Evolutionary conservation across 2,113 vertebrate species (phyloP), one percentile per base, ranked within the genome.

Genomic region (Brachionichthys hirsutus): DNA sequence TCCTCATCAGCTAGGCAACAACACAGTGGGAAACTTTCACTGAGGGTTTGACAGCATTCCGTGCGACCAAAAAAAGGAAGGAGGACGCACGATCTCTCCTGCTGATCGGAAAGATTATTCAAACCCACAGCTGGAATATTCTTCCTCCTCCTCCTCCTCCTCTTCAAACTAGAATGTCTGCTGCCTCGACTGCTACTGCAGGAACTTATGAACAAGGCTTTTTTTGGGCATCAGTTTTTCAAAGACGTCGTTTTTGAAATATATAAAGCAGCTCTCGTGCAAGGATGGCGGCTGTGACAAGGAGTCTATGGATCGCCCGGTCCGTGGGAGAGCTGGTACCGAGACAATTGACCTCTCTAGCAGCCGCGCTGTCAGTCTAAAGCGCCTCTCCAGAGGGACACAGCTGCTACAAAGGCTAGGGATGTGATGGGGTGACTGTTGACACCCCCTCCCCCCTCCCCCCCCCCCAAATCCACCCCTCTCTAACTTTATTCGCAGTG

Each of bases 391-490:
- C 40, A 0, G 69, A 75, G 69, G 68, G 73, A 50, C 74, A 54
- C 78, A 75, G 82, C 75, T 78, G 77, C 73, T 66, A 59, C 81
- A 63, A 73, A n/a, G n/a, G 75, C 69, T 70, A 66, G 46, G 87
- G 85, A 89, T 87, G 85, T 87, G 86, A 86, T 88, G 85, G 82
- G 91, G 90, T 94, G 87, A 88, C 81, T 89, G 83, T 45, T 72
- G 66, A 77, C 71, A 57, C 49, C 77, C 82, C 73, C 67, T 22
- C 22, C 66, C 51, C 80, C 73, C 62, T 67, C 55, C 77, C n/a
- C n/a, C n/a, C n/a, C n/a, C n/a, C n/a, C n/a, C n/a, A n/a, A n/a
- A 54, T 80, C 73, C 62, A 69, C 55, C 77, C 75, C 83, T 63
- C 82, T 80, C 82, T 82, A 62, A 56, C 70, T 77, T 62, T 75